These are phyloP conservation scores for Drosophila orosa DNA, from an alignment of 1,140 invertebrate species.

Conservation along the genomic window DNA sequence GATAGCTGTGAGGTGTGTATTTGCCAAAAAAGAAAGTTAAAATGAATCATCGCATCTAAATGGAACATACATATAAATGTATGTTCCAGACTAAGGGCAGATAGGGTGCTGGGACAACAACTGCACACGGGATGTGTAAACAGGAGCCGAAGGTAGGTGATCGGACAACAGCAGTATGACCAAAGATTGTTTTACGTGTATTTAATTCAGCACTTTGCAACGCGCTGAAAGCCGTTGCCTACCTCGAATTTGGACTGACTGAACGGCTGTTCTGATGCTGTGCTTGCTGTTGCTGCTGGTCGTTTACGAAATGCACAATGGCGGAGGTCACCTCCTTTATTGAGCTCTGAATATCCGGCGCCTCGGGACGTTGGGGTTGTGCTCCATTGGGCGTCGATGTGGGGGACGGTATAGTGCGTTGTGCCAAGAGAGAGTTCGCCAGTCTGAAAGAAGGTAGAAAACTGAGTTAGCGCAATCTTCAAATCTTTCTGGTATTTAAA, in stretches of 20 bases:
- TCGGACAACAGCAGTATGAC: background rate
- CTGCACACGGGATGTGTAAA: background rate
- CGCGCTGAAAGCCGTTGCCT: slow-evolving; percentile 31
- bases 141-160: background rate
- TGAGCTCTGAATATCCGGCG: slow-evolving; percentile 92
- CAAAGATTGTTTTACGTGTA: background rate
- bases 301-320: slow-evolving; percentile 96
- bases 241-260: slow-evolving; percentile 84
- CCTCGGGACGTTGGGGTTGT: slow-evolving; percentile 84
- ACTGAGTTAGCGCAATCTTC: background rate
- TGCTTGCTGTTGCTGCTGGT: slow-evolving; percentile 79
- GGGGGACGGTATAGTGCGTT: slow-evolving; percentile 72
- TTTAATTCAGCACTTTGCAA: background rate
- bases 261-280: slow-evolving; percentile 82
- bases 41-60: background rate
- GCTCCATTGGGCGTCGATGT: slow-evolving; percentile 47
- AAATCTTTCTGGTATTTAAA: background rate
- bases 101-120: background rate
- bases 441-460: slow-evolving; percentile 84
- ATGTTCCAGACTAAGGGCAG: background rate
- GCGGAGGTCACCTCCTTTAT: slow-evolving; percentile 96
- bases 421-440: slow-evolving; percentile 87
- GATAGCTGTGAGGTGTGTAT: slow-evolving; percentile 2
- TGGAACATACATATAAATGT: too few species aligned
- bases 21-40: slow-evolving; percentile 5